Evolutionary conservation across 1,140 invertebrate species (phyloP).

Genomic region (Helicorthomorpha holstii): DNA sequence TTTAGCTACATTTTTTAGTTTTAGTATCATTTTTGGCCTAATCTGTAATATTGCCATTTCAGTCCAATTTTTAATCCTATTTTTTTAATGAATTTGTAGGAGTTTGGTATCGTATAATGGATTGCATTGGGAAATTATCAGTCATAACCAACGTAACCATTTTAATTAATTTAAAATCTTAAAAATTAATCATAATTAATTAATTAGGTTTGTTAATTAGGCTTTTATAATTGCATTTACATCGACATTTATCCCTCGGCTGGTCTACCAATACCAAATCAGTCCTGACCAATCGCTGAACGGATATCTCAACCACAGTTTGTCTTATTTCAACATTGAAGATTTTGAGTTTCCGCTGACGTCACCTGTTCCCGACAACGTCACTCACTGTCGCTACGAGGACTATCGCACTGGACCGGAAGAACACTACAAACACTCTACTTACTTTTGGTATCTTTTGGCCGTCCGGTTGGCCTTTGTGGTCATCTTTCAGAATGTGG

Average conservation of each 20-base stretch:
- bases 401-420: constrained; percentile 43
- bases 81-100: too few relatives aligned
- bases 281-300: constrained; percentile 40
- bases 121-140: constrained; percentile 72
- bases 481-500: constrained; percentile 76
- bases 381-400: constrained; percentile 34
- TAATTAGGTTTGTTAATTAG: constrained; percentile 29
- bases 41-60: too few relatives aligned
- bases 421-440: constrained; percentile 44
- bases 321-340: constrained; percentile 59
- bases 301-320: constrained; percentile 65
- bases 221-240: constrained; percentile 98
- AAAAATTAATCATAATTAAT: background rate
- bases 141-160: constrained; percentile 74
- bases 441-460: constrained; percentile 79
- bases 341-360: constrained; percentile 34
- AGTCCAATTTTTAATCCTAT: too few relatives aligned
- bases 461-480: constrained; percentile 77
- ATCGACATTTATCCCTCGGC: constrained; percentile 84
- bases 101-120: constrained; percentile 80
- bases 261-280: constrained; percentile 54
- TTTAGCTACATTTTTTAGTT: too few relatives aligned
- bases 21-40: too few relatives aligned
- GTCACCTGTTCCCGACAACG: constrained; percentile 9
- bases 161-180: background rate